Percentiles rank a stretch among this genome's conserved stretches.
phyloP scores from a whole-genome alignment of 2,113 vertebrate species.

The Stercorarius parasiticus region DNA sequence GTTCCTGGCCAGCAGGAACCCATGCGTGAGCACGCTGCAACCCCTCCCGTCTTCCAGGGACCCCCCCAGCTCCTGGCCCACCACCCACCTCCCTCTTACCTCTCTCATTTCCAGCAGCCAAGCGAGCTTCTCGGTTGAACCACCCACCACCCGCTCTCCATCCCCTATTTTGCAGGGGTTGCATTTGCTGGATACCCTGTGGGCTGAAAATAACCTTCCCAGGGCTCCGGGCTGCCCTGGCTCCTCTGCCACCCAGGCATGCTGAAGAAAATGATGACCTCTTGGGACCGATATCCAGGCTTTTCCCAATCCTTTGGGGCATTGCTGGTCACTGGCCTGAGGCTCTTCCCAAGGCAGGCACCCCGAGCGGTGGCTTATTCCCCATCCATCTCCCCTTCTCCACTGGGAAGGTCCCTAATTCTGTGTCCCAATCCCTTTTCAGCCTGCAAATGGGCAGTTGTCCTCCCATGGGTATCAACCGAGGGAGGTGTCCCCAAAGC shows the following conservation, averaged over 20 bases:
- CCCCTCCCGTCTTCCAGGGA: rapidly evolving
- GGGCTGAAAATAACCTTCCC: not conserved
- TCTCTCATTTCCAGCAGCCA: not conserved
- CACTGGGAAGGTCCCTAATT: not conserved
- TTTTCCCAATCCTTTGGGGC: not conserved
- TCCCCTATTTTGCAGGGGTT: rapidly evolving
- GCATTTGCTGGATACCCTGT: not conserved
- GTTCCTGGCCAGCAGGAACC: not conserved
- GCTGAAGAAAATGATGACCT: not conserved
- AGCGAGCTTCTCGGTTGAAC: not conserved
- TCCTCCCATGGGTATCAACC: not conserved
- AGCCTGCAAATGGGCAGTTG: not conserved
- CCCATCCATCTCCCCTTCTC: not conserved
- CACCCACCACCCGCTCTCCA: not conserved
- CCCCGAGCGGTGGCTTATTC: rapidly evolving
- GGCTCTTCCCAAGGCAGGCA: not conserved
- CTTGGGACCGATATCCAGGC: not conserved
- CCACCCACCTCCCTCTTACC: not conserved
- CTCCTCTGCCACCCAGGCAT: not conserved
- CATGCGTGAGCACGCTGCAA: not conserved
- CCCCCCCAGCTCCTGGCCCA: not conserved
- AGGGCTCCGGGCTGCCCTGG: not conserved
- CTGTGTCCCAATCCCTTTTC: not conserved
- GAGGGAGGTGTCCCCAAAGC: not conserved
- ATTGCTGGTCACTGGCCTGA: not conserved